Evolutionary conservation across 2,113 vertebrate genomes (phyloP).

Genomic region (Varanus komodoensis): DNA sequence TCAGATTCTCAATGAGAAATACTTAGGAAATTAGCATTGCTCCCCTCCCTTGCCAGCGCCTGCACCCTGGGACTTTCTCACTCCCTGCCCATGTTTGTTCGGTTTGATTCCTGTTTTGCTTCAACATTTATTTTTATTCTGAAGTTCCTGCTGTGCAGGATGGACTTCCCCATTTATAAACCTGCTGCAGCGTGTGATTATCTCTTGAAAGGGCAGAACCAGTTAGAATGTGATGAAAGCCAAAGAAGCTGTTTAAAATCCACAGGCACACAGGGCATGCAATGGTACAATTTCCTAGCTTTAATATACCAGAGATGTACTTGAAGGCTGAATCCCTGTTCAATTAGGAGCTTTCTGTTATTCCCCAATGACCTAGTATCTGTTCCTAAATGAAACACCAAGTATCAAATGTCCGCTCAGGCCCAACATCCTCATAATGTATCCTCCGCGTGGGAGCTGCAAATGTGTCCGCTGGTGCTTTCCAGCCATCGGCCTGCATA

Average conservation of each 20-base stretch:
- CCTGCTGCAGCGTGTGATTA: background rate
- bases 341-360: background rate
- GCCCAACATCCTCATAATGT: background rate
- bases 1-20: background rate
- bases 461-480: background rate
- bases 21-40: background rate
- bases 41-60: background rate
- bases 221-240: background rate
- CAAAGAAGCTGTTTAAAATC: background rate
- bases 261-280: background rate
- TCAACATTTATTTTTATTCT: conserved; percentile 17
- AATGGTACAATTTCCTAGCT: background rate
- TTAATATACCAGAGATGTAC: background rate
- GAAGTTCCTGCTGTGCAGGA: conserved; percentile 29
- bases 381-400: background rate
- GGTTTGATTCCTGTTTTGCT: conserved; percentile 31
- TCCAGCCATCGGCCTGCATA: background rate
- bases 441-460: background rate
- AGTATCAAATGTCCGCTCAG: background rate
- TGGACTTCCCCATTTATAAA: conserved; percentile 30
- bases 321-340: background rate
- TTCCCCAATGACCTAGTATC: background rate
- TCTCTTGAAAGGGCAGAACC: background rate
- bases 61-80: background rate
- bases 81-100: conserved; percentile 11